Evolutionary conservation across 2,888 invertebrate species (phyloP).

Genomic region (Dexiosoma caninum): DNA sequence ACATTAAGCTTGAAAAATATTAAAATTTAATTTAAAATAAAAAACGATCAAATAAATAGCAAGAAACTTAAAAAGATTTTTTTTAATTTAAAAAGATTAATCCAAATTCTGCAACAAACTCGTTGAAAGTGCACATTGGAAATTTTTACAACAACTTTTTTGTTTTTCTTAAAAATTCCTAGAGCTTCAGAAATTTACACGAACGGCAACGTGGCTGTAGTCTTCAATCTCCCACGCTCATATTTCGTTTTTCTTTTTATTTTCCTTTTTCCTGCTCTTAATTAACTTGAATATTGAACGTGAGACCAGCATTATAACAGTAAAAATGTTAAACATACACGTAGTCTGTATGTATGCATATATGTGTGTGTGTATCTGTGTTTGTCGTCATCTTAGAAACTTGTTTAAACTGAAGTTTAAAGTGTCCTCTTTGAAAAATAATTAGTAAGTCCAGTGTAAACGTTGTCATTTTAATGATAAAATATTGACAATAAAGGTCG

Average conservation of each 20-base stretch:
- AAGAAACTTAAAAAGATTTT: no score
- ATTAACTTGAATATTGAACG: slow-evolving; percentile 6
- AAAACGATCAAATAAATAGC: no score
- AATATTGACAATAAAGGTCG: slow-evolving; percentile 59
- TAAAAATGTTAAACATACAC: background rate
- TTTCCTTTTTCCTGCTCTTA: background rate
- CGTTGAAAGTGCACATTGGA: no score
- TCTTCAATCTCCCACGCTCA: background rate
- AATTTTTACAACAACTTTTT: no score
- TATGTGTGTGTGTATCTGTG: background rate
- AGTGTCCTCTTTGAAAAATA: slow-evolving; percentile 55
- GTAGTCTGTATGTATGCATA: background rate
- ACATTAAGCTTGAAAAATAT: no score
- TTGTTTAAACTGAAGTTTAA: slow-evolving; percentile 52
- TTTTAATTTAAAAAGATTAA: no score
- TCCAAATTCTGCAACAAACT: no score
- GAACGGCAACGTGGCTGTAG: no score
- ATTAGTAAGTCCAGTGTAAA: slow-evolving; percentile 57
- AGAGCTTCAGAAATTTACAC: no score
- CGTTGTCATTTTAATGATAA: slow-evolving; percentile 60
- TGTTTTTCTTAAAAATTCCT: no score
- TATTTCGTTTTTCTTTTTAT: background rate
- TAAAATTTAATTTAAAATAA: no score
- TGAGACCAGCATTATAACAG: background rate
- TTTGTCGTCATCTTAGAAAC: slow-evolving; percentile 14